Conservation (phyloP, 53 echinoderm and acorn worm genomes). For the Holothuria scabra region DNA sequence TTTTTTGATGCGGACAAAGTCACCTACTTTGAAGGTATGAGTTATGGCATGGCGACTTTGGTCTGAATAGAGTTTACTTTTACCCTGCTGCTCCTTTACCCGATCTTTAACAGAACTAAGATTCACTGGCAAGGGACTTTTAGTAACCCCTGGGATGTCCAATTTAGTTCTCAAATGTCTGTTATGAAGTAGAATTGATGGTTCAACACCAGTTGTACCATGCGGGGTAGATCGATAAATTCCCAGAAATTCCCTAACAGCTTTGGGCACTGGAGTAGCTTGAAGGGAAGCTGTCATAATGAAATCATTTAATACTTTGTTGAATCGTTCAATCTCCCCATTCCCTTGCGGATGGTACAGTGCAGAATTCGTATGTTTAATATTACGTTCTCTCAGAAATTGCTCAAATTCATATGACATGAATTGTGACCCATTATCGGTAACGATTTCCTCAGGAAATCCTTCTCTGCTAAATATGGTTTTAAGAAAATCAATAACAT, state of each 20-base stretch:
- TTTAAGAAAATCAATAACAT: not conserved
- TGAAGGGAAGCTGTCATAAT: not conserved
- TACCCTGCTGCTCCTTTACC: conserved; percentile 7
- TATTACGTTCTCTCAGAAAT: conserved; percentile 3
- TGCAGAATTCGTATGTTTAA: conserved; percentile 10
- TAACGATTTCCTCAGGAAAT: not conserved
- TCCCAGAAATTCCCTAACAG: conserved; percentile 4
- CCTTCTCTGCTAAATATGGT: not conserved
- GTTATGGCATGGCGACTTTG: conserved; percentile 4
- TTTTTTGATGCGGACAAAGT: not conserved
- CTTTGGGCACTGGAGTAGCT: not conserved
- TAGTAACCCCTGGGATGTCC: conserved; percentile 10
- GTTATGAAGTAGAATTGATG: not conserved
- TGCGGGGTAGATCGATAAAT: conserved; percentile 15
- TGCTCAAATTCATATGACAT: conserved; percentile 14
- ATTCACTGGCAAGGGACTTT: not conserved
- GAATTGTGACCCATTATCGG: conserved; percentile 26
- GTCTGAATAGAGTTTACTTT: conserved; percentile 1
- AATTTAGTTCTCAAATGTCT: not conserved
- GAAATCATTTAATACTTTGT: too few species aligned
- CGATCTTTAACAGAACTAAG: not conserved
- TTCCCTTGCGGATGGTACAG: conserved; percentile 23
- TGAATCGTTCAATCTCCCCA: not conserved
- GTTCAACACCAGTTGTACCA: not conserved
- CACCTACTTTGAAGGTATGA: conserved; percentile 8